phyloP scores from a whole-genome alignment of 2,888 invertebrate species.

The Ochropleura leucogaster region DNA sequence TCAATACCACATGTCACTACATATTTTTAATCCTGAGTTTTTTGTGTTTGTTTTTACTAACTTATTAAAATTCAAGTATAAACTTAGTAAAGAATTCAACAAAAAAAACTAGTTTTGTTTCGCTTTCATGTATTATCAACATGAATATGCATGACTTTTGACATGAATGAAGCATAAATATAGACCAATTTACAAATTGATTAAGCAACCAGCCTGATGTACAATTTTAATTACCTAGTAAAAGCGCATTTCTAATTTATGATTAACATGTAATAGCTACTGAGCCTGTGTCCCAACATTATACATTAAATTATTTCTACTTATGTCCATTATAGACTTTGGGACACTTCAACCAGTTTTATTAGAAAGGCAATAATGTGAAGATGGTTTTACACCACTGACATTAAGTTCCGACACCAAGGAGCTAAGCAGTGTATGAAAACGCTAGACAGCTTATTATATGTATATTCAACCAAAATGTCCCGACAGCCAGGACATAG shows the following conservation, averaged over 20 bases:
- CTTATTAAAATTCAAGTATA: background rate
- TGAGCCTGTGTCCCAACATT: background rate
- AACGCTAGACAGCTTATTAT: too few species aligned
- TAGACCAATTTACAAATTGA: conserved; percentile 31
- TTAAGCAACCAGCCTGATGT: background rate
- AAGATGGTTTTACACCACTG: too few species aligned
- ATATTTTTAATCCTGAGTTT: background rate
- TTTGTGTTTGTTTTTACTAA: background rate
- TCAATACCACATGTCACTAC: background rate
- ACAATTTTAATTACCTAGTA: background rate
- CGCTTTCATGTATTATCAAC: conserved; percentile 11
- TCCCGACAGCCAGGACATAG: background rate
- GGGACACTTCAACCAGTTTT: too few species aligned
- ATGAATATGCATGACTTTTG: conserved; percentile 31
- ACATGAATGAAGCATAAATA: conserved; percentile 14
- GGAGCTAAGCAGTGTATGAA: too few species aligned
- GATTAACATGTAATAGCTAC: background rate
- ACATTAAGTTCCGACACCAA: too few species aligned
- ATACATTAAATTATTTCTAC: background rate
- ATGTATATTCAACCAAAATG: background rate
- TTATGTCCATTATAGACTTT: too few species aligned
- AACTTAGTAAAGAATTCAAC: background rate
- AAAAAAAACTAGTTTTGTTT: background rate
- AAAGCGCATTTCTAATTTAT: background rate
- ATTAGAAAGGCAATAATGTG: too few species aligned